Percentiles rank a stretch among this genome's conserved stretches.
Conservation (phyloP, 1,140 invertebrate species). For the Sycophaga agraensis region DNA sequence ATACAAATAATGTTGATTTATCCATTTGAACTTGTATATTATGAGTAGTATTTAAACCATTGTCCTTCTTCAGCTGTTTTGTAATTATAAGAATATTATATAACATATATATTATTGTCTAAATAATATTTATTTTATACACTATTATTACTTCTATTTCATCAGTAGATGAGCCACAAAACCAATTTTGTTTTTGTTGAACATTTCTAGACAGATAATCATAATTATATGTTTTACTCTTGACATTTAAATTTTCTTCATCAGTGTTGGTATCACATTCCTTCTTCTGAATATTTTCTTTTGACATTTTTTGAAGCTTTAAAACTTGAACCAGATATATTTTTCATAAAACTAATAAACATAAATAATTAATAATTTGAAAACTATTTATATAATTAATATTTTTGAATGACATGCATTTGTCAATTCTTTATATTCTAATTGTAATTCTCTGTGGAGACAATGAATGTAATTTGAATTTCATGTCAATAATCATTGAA, state of each 20-base stretch:
- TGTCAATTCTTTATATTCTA: too few relatives aligned
- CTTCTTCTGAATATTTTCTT: neutral
- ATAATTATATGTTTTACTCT: constrained; percentile 4
- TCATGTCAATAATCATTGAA: too few relatives aligned
- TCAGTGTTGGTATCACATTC: neutral
- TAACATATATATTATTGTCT: neutral
- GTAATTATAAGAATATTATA: neutral
- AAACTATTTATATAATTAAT: too few relatives aligned
- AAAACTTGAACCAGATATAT: neutral
- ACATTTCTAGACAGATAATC: neutral
- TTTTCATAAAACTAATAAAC: too few relatives aligned
- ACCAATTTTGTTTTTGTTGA: constrained; percentile 16
- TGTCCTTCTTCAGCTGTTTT: neutral
- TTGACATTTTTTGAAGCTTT: constrained; percentile 10
- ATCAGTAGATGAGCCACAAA: constrained; percentile 16
- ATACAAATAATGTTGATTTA: constrained; percentile 8
- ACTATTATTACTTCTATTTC: constrained; percentile 15
- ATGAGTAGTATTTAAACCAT: constrained; percentile 1
- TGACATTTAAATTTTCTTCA: neutral
- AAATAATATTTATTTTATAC: neutral
- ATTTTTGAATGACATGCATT: too few relatives aligned
- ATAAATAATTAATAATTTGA: too few relatives aligned
- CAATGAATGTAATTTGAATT: too few relatives aligned
- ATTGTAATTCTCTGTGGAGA: too few relatives aligned
- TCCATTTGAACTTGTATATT: constrained; percentile 17